These are phyloP conservation scores for Cotesia congregata DNA, from an alignment of 2,888 invertebrate genomes.

Conservation along the genomic window DNA sequence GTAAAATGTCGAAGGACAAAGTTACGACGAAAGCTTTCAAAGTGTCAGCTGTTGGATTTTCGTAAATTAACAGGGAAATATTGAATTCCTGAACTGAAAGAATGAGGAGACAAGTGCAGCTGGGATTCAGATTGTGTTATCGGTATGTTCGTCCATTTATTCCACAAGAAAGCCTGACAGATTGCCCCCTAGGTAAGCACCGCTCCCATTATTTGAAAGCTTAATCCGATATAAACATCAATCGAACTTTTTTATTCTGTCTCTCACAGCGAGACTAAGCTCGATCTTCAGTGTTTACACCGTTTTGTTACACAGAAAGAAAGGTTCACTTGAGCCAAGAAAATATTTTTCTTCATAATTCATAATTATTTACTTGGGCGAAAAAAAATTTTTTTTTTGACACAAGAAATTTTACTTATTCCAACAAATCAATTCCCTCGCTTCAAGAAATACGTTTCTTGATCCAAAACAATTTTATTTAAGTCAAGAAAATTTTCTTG, in stretches of 20 bases:
- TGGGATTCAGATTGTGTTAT: conserved; percentile 13
- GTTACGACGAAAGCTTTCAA: background rate
- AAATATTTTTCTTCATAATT: no score
- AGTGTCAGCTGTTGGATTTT: conserved; percentile 1
- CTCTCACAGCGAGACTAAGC: background rate
- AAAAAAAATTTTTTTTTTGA: no score
- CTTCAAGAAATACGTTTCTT: no score
- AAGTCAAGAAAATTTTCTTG: no score
- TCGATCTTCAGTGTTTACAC: background rate
- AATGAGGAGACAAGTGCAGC: background rate
- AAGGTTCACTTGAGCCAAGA: no score
- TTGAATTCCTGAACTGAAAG: conserved; percentile 9
- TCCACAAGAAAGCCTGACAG: conserved; percentile 29
- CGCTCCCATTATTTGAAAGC: conserved; percentile 14
- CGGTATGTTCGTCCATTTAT: background rate
- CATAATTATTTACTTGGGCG: no score
- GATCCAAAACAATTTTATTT: no score
- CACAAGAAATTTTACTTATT: no score
- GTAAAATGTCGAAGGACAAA: background rate
- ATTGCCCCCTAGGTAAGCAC: conserved; percentile 22
- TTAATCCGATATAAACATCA: conserved; percentile 2
- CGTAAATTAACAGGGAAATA: background rate
- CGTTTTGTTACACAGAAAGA: no score
- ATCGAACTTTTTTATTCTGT: background rate
- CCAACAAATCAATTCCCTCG: no score